Evolutionary conservation across 2,797 vertebrate species (phyloP), one percentile per base, ranked within the genome.

Genomic region (Crax fasciolata): DNA sequence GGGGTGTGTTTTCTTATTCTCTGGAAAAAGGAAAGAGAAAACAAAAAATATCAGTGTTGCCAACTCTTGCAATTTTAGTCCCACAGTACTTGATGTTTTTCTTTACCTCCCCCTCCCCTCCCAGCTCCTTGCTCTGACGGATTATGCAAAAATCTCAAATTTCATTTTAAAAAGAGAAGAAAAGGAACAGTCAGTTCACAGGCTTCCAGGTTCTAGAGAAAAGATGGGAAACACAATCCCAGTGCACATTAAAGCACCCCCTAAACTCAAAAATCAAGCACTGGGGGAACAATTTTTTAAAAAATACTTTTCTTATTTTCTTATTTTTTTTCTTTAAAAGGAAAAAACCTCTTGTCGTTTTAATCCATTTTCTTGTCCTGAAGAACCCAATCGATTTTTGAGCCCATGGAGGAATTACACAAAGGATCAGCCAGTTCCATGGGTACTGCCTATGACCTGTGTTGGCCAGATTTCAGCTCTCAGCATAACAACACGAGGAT

Each of bases 131-230:
- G 59, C 48, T 89, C 63, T 61, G 73, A 74, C 32, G 32, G 82
- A 61, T 95, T 95, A 82, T 79, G 86, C 86, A 96, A 95, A 95
- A 89, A 73, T 80, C 81, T 92, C 92, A 77, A 23, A 89, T 89
- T 95, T 95, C 81, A 61, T 83, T 89, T 90, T 54, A 71, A 80
- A 91, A 79, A 76, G 51, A 73, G 63, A 89, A 89, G 62, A 78
- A 88, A 90, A 79, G 13, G 43, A 84, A 67, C 30, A 76, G 91
- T 19, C 23, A 72, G 13, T 63, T 84, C 2, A 10, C 13, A 13
- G 30, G 35, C 57, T 65, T 87, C 43, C 46, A 84, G 25, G n/a
- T 93, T 92, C 75, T 46, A 72, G 63, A 75, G 57, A 77, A 89
- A 77, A 80, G 25, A 52, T 38, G n/a, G 77, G 41, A 92, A 91